Evolutionary conservation across 2,888 invertebrate species (phyloP), one percentile per base, ranked within the genome.

Genomic region (Nymphalis polychloros): DNA sequence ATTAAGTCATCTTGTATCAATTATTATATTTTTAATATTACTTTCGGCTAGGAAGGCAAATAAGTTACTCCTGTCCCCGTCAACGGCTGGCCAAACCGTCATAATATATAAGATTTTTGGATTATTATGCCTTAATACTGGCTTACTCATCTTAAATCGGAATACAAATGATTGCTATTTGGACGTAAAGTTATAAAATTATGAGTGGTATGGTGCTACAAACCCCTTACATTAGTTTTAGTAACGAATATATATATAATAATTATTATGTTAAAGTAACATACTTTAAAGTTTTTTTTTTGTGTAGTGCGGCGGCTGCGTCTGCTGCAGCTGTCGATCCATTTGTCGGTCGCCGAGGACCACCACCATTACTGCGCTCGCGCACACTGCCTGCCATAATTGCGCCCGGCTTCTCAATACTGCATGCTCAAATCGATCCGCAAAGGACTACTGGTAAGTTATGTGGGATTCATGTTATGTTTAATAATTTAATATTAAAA

Each of bases 301-400:
- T 47, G 19, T 19, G 27, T 20, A 66, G 66, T 66, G 90, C 89
- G 78, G 85, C 90, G 79, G 81, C 83, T 70, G 77, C 94, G 81
- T 92, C 94, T 83, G 93, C 94, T 85, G 93, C 93, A 75, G 93
- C 93, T 59, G 87, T 92, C 67, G 78, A 92, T 76, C 92, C 93
- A 78, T 85, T 91, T 75, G 85, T 93, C 68, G 92, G 93, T 83
- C 75, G 93, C 78, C 86, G 93, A 52, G 90, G 89, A 72, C 96
- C 96, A 27, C 95, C 96, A 16, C 97, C 97, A 0, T 89, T 97
- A 72, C 90, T 97, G 75, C 94, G 97, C 77, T 97, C 97, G 53
- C 94, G 97, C 79, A 97, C 97, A 8, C 90, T 97, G 69, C 97
- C 97, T 53, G 97, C 97, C 73, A 97, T 97, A 83, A 95, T 97